These are phyloP conservation scores for Luffia ferchaultella DNA, from an alignment of 2,888 invertebrate genomes.

Conservation along the genomic window DNA sequence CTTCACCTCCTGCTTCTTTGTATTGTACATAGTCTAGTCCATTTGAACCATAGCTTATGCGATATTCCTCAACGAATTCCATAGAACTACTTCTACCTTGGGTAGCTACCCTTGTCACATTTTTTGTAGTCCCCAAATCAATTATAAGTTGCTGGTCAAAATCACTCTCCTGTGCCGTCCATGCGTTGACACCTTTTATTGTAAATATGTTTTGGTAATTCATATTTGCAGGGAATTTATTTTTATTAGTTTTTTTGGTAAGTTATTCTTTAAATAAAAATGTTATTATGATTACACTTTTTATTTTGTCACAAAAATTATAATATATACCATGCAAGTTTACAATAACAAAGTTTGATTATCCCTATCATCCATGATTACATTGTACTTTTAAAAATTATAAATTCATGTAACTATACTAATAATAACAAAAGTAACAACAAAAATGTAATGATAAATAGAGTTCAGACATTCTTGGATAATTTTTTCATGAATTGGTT, in stretches of 20 bases:
- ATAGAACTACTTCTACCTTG: conserved; percentile 90
- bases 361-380: no score
- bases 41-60: conserved; percentile 91
- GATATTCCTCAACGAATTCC: conserved; percentile 94
- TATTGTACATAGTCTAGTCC: conserved; percentile 89
- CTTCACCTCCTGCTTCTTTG: conserved; percentile 88
- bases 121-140: conserved; percentile 87
- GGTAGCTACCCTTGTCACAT: conserved; percentile 87
- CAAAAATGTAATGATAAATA: no score
- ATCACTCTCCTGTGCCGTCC: conserved; percentile 91
- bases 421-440: no score
- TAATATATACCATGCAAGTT: no score
- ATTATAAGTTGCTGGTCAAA: conserved; percentile 91
- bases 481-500: conserved; percentile 66
- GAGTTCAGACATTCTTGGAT: conserved; percentile 33
- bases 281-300: conserved; percentile 13
- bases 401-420: no score
- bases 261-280: conserved; percentile 17
- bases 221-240: no score
- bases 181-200: conserved; percentile 83
- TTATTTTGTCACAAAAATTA: conserved; percentile 13
- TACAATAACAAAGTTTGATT: no score
- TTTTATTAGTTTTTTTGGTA: conserved; percentile 22
- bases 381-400: no score
- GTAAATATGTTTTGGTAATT: not conserved